Percentiles rank a stretch among this genome's conserved stretches.
Evolutionary conservation across 2,888 invertebrate genomes (phyloP).

Genomic region (Synanthedon myopaeformis): DNA sequence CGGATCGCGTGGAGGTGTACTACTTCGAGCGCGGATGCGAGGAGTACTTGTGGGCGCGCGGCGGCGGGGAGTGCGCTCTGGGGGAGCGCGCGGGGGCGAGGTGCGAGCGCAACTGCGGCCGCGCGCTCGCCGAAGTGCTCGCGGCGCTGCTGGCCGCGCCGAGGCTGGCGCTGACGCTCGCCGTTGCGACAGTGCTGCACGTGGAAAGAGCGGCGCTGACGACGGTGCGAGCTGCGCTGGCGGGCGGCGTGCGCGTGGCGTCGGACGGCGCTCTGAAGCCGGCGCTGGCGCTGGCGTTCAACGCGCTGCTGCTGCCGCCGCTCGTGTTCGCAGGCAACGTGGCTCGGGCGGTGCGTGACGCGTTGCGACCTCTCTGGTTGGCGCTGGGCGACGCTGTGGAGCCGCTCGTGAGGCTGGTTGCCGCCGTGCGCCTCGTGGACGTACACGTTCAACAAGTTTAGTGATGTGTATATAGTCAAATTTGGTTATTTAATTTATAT

Average conservation of each 20-base stretch:
- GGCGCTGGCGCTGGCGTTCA: constrained; percentile 74
- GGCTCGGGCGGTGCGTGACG: constrained; percentile 71
- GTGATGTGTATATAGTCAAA: constrained; percentile 2
- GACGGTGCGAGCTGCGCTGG: constrained; percentile 19
- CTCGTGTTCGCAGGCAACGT: constrained; percentile 74
- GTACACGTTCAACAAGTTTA: constrained; percentile 14
- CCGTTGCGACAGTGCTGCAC: constrained; percentile 75
- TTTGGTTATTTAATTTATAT: no score
- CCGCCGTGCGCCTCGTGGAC: constrained; percentile 24
- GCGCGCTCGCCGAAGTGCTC: constrained; percentile 60
- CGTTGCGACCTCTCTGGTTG: constrained; percentile 41
- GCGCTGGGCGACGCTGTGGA: constrained; percentile 23
- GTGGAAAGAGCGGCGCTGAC: constrained; percentile 17
- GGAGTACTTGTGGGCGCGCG: constrained; percentile 19
- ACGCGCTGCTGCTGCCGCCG: constrained; percentile 76
- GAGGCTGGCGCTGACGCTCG: constrained; percentile 72
- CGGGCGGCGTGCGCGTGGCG: constrained; percentile 22
- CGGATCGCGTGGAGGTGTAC: constrained; percentile 42
- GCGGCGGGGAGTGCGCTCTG: constrained; percentile 7
- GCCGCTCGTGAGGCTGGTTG: constrained; percentile 26
- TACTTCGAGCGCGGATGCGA: constrained; percentile 30
- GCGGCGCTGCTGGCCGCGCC: constrained; percentile 72
- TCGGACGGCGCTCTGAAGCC: constrained; percentile 80
- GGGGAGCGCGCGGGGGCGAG: constrained; percentile 1
- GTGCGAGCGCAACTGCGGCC: constrained; percentile 8